Evolutionary conservation across 2,113 vertebrate genomes (phyloP), one percentile per base, ranked within the genome.

Genomic region (Tragelaphus strepsiceros): DNA sequence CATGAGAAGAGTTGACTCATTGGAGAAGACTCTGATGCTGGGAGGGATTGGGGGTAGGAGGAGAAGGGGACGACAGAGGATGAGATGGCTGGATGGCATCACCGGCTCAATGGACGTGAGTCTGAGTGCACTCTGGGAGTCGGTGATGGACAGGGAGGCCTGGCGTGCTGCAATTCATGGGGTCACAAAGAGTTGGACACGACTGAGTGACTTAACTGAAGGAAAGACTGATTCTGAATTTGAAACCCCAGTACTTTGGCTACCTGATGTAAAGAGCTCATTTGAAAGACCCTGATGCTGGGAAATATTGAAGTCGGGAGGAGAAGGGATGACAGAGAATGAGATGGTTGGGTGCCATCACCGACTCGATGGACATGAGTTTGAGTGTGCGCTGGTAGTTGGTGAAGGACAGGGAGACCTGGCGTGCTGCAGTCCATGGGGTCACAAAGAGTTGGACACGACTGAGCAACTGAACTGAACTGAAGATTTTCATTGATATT

Each of bases 361-460:
- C 24, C 0, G 58, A 26, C 58, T 59, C 0, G 15, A 53, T 53
- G 15, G 15, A 53, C 11, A 5, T 67, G 16, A 67, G 62, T 67
- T 4, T 67, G 62, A 19, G 62, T 0, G 1, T 8, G 15, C 62
- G n/a, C 62, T 17, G 16, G 32, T 1, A n/a, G 32, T n/a, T 4
- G 4, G 62, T n/a, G 32, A 67, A 1, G 62, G 30, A 67, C 62
- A 67, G 62, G 6, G 61, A 67, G 8, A 3, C 62, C 62, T n/a
- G 62, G 32, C 7, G 2, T 19, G 32, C 16, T n/a, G 32, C 17
- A 19, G 8, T 67, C 16, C 62, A 67, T 0, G 16, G 62, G 32
- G 62, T n/a, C 32, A 1, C 16, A 19, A n/a, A 19, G 64, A 67
- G 64, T 5, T 0, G 7, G 32, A n/a, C 8, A 19, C 0, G 8